Percentiles rank a stretch among this genome's conserved stretches.
phyloP scores from a whole-genome alignment of 2,797 vertebrate species.

The Microctenopoma stevenorrisi region DNA sequence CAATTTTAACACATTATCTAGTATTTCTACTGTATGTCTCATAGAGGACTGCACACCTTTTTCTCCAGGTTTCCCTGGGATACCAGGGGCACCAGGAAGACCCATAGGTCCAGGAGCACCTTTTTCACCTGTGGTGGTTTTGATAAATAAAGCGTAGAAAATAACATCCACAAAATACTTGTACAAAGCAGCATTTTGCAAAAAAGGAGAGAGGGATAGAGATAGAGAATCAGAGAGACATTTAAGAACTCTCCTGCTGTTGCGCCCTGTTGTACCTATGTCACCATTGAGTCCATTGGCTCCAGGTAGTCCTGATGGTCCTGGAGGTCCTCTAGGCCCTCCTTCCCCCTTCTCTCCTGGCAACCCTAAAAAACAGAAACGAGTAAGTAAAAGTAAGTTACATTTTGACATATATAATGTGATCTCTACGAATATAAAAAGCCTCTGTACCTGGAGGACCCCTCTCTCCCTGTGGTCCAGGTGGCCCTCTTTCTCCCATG shows the following conservation, averaged over 20 bases:
- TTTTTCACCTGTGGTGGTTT: constrained; percentile 86
- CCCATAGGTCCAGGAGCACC: constrained; percentile 89
- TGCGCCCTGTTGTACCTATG: constrained; percentile 73
- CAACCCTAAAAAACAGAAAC: constrained; percentile 77
- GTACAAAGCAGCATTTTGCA: constrained; percentile 40
- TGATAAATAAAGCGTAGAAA: constrained; percentile 52
- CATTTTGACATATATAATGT: neutral
- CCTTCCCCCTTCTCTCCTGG: constrained; percentile 86
- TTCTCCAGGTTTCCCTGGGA: constrained; percentile 88
- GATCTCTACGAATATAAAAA: constrained; percentile 4
- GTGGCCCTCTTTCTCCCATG: constrained; percentile 64
- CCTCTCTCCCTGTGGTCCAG: constrained; percentile 69
- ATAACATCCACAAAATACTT: constrained; percentile 45
- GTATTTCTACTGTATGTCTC: neutral
- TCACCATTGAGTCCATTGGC: constrained; percentile 78
- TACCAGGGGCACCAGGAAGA: constrained; percentile 85
- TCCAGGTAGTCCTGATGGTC: constrained; percentile 78
- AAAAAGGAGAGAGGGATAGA: constrained; percentile 29
- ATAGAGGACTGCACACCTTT: constrained; percentile 80
- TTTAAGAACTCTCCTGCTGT: constrained; percentile 27
- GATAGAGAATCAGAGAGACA: constrained; percentile 36
- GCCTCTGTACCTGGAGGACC: constrained; percentile 69
- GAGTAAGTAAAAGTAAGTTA: neutral
- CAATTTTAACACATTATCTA: neutral
- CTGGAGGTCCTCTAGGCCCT: constrained; percentile 83